phyloP scores from a whole-genome alignment of 2,113 vertebrate genomes.

The Galbula dea region DNA sequence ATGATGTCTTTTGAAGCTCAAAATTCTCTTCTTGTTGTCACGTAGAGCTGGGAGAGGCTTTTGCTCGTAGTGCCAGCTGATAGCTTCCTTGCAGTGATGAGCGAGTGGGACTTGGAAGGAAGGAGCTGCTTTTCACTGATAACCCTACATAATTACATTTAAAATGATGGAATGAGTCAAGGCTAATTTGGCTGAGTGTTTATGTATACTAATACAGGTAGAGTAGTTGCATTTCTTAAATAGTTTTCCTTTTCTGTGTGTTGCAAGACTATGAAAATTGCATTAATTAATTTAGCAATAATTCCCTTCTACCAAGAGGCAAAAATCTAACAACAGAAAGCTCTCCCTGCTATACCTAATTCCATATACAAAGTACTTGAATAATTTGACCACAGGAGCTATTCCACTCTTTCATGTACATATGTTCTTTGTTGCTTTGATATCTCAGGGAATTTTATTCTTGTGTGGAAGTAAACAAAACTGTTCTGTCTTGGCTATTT shows the following conservation, averaged over 20 bases:
- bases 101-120: not conserved
- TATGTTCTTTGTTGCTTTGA: conserved; percentile 21
- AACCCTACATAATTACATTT: not conserved
- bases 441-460: conserved; percentile 49
- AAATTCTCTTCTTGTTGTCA: not conserved
- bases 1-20: not conserved
- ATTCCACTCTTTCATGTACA: not conserved
- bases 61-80: not conserved
- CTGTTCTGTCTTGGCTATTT: conserved; percentile 47
- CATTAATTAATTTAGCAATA: not conserved
- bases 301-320: not conserved
- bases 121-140: not conserved
- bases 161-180: not conserved
- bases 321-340: not conserved
- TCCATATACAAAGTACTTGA: not conserved
- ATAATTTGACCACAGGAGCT: not conserved
- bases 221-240: not conserved
- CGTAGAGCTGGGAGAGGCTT: not conserved
- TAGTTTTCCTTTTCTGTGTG: not conserved
- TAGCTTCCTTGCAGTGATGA: not conserved
- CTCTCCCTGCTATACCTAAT: not conserved
- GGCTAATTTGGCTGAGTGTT: not conserved
- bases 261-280: not conserved
- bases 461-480: conserved; percentile 62
- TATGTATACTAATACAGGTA: not conserved